phyloP scores from a whole-genome alignment of 2,888 invertebrate genomes.

The Trachelus stipa region DNA sequence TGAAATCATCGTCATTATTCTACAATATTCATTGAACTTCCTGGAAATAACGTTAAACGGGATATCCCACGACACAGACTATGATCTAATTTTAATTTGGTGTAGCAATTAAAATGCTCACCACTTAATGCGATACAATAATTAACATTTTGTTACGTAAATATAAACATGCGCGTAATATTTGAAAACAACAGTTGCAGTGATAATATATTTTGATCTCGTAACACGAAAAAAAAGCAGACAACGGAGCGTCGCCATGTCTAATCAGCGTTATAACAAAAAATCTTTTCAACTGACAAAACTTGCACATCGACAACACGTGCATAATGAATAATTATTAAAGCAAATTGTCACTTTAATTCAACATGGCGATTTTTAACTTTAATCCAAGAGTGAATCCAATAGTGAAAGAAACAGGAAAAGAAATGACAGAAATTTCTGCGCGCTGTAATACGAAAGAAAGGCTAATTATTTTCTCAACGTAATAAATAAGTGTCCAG shows the following conservation, averaged over 20 bases:
- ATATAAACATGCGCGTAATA: not conserved
- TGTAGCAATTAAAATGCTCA: conserved; percentile 36
- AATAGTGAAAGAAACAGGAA: not conserved
- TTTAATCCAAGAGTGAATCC: not conserved
- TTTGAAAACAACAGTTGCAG: not conserved
- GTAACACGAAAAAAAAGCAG: not conserved
- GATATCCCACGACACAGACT: not conserved
- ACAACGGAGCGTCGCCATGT: not conserved
- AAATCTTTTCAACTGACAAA: not conserved
- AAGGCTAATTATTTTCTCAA: conserved; percentile 64
- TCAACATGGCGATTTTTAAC: not conserved
- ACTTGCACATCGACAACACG: not conserved
- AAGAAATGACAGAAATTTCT: conserved; percentile 36
- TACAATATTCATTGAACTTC: conserved; percentile 36
- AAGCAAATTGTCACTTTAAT: not conserved
- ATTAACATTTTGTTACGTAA: conserved; percentile 25
- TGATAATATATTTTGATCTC: not conserved
- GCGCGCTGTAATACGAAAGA: conserved; percentile 56
- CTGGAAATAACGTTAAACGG: not conserved
- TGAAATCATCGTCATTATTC: conserved; percentile 21
- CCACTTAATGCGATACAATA: conserved; percentile 45
- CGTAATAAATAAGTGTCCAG: conserved; percentile 60
- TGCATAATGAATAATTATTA: not conserved
- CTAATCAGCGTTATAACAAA: not conserved
- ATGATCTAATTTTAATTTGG: conserved; percentile 21